phyloP scores from a whole-genome alignment of 2,888 invertebrate species.

The Phaonia tiefii region DNA sequence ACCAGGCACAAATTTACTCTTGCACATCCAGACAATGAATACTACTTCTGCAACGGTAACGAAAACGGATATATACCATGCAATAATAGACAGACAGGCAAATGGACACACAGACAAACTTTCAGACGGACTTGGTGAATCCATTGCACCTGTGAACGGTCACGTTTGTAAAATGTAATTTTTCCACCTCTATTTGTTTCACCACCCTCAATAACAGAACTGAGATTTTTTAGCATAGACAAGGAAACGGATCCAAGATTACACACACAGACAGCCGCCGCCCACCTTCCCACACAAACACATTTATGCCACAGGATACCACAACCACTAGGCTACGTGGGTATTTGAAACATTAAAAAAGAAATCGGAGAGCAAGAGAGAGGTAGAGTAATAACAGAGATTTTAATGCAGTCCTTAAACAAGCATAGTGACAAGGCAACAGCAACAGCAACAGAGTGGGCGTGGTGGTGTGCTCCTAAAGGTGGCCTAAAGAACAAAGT shows the following conservation, averaged over 20 bases:
- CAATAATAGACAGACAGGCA: not conserved
- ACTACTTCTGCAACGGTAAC: not conserved
- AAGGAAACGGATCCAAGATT: not conserved
- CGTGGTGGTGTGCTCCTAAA: conserved; percentile 14
- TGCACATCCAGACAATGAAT: too few species aligned
- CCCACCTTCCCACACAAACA: not conserved
- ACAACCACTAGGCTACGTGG: conserved; percentile 15
- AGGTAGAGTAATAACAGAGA: conserved; percentile 3
- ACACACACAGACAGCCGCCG: not conserved
- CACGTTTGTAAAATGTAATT: conserved; percentile 58
- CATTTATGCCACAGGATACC: conserved; percentile 9
- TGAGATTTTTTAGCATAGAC: conserved; percentile 22
- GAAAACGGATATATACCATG: conserved; percentile 2
- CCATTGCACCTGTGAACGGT: conserved; percentile 64
- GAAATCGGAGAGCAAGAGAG: too few species aligned
- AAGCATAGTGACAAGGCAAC: not conserved
- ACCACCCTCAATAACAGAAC: conserved; percentile 16
- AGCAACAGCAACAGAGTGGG: not conserved
- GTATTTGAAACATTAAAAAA: too few species aligned
- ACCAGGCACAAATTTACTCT: not conserved
- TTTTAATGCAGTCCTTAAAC: conserved; percentile 61
- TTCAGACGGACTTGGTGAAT: conserved; percentile 24
- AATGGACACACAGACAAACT: not conserved
- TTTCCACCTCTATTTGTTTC: conserved; percentile 15
- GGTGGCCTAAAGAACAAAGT: conserved; percentile 51